These are phyloP conservation scores for Jacana jacana DNA, from an alignment of 2,113 vertebrate genomes.

Conservation along the genomic window DNA sequence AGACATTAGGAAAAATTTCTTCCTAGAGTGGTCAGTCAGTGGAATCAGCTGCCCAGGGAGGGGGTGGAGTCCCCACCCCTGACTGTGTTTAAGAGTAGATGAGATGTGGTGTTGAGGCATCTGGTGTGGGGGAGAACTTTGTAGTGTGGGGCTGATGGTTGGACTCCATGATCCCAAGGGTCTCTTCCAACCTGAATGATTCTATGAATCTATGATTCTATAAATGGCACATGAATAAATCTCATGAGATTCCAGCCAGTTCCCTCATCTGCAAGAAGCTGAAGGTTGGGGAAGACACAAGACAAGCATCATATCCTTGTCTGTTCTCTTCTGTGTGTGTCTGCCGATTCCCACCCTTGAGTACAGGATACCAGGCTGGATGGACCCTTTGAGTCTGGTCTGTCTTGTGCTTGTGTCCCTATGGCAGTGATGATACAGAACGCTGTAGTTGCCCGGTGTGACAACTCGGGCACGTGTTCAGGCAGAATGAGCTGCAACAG, in stretches of 20 bases:
- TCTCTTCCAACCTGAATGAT: too few relatives aligned
- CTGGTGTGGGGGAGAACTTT: too few relatives aligned
- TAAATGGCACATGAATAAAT: neutral
- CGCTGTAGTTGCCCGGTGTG: neutral
- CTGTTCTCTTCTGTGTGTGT: neutral
- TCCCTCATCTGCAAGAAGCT: neutral
- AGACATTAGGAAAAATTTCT: too few relatives aligned
- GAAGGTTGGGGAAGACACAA: neutral
- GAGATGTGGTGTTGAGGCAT: too few relatives aligned
- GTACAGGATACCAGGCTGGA: neutral
- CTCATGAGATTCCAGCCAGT: neutral
- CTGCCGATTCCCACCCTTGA: neutral
- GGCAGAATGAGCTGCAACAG: neutral
- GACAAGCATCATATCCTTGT: neutral
- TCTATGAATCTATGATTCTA: too few relatives aligned
- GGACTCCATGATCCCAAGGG: too few relatives aligned
- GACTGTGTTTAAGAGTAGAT: too few relatives aligned
- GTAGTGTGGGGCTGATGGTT: too few relatives aligned
- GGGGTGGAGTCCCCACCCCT: too few relatives aligned
- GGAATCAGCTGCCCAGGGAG: too few relatives aligned
- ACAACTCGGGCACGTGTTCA: accelerated
- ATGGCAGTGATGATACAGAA: accelerated
- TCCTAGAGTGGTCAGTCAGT: too few relatives aligned
- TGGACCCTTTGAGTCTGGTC: neutral
- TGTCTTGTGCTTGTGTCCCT: neutral